phyloP scores from a whole-genome alignment of 1,140 invertebrate genomes.

The Alviniconcha marisindica region DNA sequence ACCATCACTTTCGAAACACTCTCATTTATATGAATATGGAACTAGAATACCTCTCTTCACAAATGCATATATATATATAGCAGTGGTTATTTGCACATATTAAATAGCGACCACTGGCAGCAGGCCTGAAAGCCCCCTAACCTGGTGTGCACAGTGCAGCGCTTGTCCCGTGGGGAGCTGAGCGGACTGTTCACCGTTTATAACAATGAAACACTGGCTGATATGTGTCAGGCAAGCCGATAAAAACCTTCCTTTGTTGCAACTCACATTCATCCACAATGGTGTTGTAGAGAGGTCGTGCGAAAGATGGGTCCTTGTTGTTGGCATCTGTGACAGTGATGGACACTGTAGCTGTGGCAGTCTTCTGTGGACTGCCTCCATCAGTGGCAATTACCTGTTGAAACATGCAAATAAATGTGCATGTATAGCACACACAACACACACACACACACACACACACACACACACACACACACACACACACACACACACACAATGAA shows the following conservation, averaged over 20 bases:
- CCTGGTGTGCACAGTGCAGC: too few relatives aligned
- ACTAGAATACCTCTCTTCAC: too few relatives aligned
- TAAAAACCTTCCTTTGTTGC: not conserved
- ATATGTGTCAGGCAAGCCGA: too few relatives aligned
- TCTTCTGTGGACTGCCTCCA: constrained; percentile 74
- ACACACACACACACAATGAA: not conserved
- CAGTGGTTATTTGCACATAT: too few relatives aligned
- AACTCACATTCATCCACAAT: constrained; percentile 54
- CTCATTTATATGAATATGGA: too few relatives aligned
- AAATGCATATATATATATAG: too few relatives aligned
- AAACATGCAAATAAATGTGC: constrained; percentile 15
- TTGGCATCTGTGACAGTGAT: constrained; percentile 88
- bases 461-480: not conserved
- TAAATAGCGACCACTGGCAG: too few relatives aligned
- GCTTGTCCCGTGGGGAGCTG: too few relatives aligned
- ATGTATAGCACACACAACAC: not conserved
- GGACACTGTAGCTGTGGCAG: constrained; percentile 81
- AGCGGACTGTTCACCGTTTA: too few relatives aligned
- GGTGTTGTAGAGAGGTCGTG: constrained; percentile 81
- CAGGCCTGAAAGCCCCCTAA: too few relatives aligned
- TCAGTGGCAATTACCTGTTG: constrained; percentile 74
- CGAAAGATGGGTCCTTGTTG: constrained; percentile 91
- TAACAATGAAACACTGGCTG: too few relatives aligned
- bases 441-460: not conserved
- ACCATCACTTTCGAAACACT: too few relatives aligned